Evolutionary conservation across 2,888 invertebrate genomes (phyloP).

Genomic region (Ochropleura leucogaster): DNA sequence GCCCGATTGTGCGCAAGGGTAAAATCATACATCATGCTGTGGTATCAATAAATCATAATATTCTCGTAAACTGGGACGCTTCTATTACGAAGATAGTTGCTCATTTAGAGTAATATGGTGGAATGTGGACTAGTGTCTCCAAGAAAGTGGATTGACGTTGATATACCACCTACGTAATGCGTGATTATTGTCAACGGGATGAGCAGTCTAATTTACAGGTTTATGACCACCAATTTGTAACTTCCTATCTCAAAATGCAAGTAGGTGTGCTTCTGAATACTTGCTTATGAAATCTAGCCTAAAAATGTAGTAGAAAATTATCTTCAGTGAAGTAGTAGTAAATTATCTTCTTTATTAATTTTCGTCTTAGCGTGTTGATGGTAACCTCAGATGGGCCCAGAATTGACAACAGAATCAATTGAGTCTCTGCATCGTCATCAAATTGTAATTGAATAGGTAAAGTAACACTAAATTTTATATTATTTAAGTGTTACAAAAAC

Average conservation of each 20-base stretch:
- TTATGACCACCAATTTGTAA: constrained; percentile 65
- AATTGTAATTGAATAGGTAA: background rate
- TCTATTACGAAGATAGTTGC: constrained; percentile 52
- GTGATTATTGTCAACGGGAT: constrained; percentile 60
- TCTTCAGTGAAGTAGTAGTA: background rate
- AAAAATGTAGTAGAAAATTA: background rate
- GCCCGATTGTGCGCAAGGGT: constrained; percentile 52
- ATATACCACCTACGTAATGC: constrained; percentile 63
- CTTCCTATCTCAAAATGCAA: constrained; percentile 66
- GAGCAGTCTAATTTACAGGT: constrained; percentile 62
- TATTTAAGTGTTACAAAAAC: constrained; percentile 13
- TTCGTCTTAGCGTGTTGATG: background rate
- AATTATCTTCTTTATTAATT: background rate
- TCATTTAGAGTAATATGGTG: constrained; percentile 48
- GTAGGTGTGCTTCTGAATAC: constrained; percentile 57
- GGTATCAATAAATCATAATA: constrained; percentile 46
- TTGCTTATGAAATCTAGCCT: constrained; percentile 17
- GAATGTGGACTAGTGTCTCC: constrained; percentile 58
- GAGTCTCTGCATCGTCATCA: background rate
- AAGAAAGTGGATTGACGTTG: constrained; percentile 67
- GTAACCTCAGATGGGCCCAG: too few relatives aligned
- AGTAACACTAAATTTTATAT: background rate
- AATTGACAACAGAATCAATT: background rate
- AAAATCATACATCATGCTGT: constrained; percentile 25
- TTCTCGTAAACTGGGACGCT: constrained; percentile 55